Evolutionary conservation across 2,888 invertebrate genomes (phyloP).

Genomic region (Pasiphila rectangulata): DNA sequence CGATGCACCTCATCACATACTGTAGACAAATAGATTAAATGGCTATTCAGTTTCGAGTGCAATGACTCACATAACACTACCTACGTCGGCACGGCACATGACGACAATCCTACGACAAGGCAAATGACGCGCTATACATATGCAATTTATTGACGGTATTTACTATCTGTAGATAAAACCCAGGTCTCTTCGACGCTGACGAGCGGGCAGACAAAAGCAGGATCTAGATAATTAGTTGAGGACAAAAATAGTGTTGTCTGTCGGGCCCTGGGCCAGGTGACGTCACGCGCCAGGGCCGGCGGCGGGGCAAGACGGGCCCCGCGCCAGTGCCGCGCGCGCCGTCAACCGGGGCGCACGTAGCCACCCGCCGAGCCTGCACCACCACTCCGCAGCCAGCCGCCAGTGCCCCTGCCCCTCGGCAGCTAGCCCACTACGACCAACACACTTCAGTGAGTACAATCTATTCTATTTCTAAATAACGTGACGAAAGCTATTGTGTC

Average conservation of each 20-base stretch:
- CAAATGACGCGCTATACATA: slow-evolving; percentile 40
- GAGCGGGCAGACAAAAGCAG: slow-evolving; percentile 69
- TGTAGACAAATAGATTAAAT: slow-evolving; percentile 15
- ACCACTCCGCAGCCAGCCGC: slow-evolving; percentile 36
- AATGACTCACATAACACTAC: slow-evolving; percentile 43
- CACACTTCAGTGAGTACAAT: slow-evolving; percentile 50
- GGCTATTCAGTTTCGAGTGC: slow-evolving; percentile 41
- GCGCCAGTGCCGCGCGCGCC: slow-evolving; percentile 81
- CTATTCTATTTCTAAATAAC: slow-evolving; percentile 35
- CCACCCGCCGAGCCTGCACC: slow-evolving; percentile 42
- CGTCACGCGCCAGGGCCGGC: slow-evolving; percentile 75
- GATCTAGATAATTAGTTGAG: slow-evolving; percentile 77
- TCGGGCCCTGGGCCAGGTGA: slow-evolving; percentile 80
- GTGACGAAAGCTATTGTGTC: slow-evolving; percentile 56
- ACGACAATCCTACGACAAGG: slow-evolving; percentile 42
- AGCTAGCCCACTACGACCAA: slow-evolving; percentile 41
- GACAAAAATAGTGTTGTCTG: slow-evolving; percentile 75
- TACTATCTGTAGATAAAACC: slow-evolving; percentile 45
- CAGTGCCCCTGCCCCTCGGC: slow-evolving; percentile 42
- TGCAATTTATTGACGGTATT: slow-evolving; percentile 27
- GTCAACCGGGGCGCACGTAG: slow-evolving; percentile 72
- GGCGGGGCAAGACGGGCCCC: slow-evolving; percentile 81
- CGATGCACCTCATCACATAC: slow-evolving; percentile 24
- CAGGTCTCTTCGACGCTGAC: slow-evolving; percentile 66
- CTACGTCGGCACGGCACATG: slow-evolving; percentile 32